Evolutionary conservation across 2,888 invertebrate species (phyloP), one percentile per base, ranked within the genome.

Genomic region (Digitonthophagus gazella): DNA sequence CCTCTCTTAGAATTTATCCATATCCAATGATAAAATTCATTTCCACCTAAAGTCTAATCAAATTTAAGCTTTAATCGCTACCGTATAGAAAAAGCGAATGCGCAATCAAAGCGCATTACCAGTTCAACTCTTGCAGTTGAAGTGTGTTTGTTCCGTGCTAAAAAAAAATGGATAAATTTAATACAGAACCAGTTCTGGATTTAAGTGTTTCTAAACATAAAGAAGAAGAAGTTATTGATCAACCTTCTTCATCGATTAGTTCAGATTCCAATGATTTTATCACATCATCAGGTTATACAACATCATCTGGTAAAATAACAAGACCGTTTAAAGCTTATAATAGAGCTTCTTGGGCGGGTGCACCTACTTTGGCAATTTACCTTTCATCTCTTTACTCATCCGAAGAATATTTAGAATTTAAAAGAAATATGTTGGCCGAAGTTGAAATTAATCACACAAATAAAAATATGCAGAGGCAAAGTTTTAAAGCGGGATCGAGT

Each of bases 401-500:
- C 18, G n/a, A 19, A 19, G 61, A 61, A 2, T 44, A 44, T 11
- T 1, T 44, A 2, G 61, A 61, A 61, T 61, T 61, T 11, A 16
- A 19, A 18, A 61, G 18, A 19, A 18, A 18, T 6, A 61, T 61
- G 61, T 18, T n/a, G n/a, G 18, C n/a, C 20, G 20, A 19, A 19
- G 61, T n/a, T 1, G 18, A 61, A n/a, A 20, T 19, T 16, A 61
- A 18, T 8, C 18, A 61, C 61, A 61, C 61, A 16, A 61, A 61
- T 11, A 61, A 61, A 18, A 61, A 61, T 18, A 61, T 61, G 61
- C 14, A 16, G 57, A 61, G 18, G n/a, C 61, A 18, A 19, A 61
- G n/a, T 5, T n/a, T 18, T n/a, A 57, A 16, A 16, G 16, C 57
- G 5, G 20, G 19, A 16, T 19, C 71, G n/a, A 74, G 77, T 65